phyloP scores from a whole-genome alignment of 2,113 vertebrate genomes.

The Albula goreensis region DNA sequence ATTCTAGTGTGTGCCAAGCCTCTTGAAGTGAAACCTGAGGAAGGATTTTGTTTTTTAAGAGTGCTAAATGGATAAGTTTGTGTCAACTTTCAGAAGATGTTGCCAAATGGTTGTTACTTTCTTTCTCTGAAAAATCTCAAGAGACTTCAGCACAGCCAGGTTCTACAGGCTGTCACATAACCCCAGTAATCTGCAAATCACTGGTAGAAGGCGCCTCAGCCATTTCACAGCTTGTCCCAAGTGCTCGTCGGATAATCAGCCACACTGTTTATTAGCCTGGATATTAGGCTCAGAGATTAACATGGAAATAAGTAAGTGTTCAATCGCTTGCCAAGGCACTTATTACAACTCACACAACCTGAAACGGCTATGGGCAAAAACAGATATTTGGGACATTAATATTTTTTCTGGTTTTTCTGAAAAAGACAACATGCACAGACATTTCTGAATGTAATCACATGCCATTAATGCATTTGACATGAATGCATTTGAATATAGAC shows the following conservation, averaged over 20 bases:
- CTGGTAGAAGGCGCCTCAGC: neutral
- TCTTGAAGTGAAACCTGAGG: neutral
- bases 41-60: neutral
- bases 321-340: constrained; percentile 18
- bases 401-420: neutral
- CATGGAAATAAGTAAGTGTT: constrained; percentile 10
- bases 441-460: neutral
- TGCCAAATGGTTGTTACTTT: neutral
- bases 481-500: too few relatives aligned
- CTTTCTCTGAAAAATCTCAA: neutral
- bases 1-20: neutral
- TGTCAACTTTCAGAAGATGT: neutral
- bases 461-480: too few relatives aligned
- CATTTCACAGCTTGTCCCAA: neutral
- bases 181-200: neutral
- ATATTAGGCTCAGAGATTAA: constrained; percentile 19
- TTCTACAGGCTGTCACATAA: neutral
- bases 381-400: neutral
- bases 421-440: constrained; percentile 1
- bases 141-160: neutral
- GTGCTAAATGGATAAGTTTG: neutral
- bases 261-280: constrained; percentile 32
- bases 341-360: constrained; percentile 29
- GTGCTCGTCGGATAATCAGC: constrained; percentile 22
- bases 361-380: neutral